Conservation (phyloP, 1,140 invertebrate species). For the Grapholita molesta region DNA sequence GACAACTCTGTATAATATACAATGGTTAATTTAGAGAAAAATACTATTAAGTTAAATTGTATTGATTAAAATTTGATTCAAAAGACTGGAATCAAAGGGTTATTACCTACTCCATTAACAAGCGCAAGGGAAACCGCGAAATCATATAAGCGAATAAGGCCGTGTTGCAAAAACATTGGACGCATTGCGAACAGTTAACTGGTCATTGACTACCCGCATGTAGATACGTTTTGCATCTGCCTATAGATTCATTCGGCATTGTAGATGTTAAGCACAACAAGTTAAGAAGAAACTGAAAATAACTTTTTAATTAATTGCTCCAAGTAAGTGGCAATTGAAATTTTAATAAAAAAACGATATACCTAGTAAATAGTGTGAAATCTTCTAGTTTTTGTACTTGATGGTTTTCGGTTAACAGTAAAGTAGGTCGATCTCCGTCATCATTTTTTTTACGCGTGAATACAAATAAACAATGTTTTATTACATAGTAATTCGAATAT, state of each 20-base stretch:
- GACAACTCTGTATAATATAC: background rate
- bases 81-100: conserved; percentile 34
- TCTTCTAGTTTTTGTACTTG: background rate
- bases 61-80: background rate
- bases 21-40: background rate
- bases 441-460: background rate
- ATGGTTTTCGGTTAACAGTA: background rate
- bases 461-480: background rate
- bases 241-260: background rate
- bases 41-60: background rate
- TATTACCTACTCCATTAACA: conserved; percentile 39
- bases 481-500: too few relatives aligned
- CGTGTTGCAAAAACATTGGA: conserved; percentile 32
- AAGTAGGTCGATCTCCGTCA: background rate
- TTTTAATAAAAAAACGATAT: too few relatives aligned
- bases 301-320: background rate
- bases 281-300: background rate
- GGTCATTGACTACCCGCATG: conserved; percentile 41
- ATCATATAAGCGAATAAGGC: conserved; percentile 22
- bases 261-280: background rate
- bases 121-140: conserved; percentile 23
- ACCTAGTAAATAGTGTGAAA: too few relatives aligned
- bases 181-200: conserved; percentile 36
- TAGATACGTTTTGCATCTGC: background rate
- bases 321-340: too few relatives aligned